Base-by-base conservation (phyloP, 1,140 invertebrate species). In the Psix sp. region DNA sequence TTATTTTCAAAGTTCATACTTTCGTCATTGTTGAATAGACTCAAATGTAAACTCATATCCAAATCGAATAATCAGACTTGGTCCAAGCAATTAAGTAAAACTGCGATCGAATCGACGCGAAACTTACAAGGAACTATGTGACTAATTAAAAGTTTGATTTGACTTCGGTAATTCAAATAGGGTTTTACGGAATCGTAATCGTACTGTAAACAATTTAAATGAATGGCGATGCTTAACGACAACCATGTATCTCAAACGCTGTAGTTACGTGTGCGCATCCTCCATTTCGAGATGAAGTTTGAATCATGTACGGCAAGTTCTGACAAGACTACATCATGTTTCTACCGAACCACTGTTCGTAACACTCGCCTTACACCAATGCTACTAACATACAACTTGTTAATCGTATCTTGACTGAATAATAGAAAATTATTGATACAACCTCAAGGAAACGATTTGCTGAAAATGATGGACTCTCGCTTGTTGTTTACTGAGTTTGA, bases 101-200 rank as follows among this genome's bases (percentile, higher is more conserved):
- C 15, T 38, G 13, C 9, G 17, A 18, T 43, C 45, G 49, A 52
- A 51, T 56, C 29, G 0, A 46, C 18, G 46, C 1, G 31, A 59
- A 63, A 48, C 46, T 63, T 38, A 39, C 39, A 9, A 18, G 10
- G 0, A 40, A 45, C 46, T 74, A 57, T 74, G 36, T 14, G 21
- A 70, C 52, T 68, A 68, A 74, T 74, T 74, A 70, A 70, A 76
- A 76, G 54, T 76, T 76, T 62, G 66, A 76, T 71, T 51, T 48
- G 54, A 70, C 52, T 68, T 75, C 29, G 48, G 49, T 62, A 66
- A 76, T 66, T 17, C 42, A 62, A 70, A 66, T 70, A 51, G 38
- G 63, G 13, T 60, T 63, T 63, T 59, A 66, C 72, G 46, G 14
- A 62, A 71, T 48, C 54, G 54, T 66, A 71, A 70, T 76, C 60